Evolutionary conservation across 1,140 invertebrate species (phyloP), one percentile per base, ranked within the genome.

Genomic region (Nomia melanderi): DNA sequence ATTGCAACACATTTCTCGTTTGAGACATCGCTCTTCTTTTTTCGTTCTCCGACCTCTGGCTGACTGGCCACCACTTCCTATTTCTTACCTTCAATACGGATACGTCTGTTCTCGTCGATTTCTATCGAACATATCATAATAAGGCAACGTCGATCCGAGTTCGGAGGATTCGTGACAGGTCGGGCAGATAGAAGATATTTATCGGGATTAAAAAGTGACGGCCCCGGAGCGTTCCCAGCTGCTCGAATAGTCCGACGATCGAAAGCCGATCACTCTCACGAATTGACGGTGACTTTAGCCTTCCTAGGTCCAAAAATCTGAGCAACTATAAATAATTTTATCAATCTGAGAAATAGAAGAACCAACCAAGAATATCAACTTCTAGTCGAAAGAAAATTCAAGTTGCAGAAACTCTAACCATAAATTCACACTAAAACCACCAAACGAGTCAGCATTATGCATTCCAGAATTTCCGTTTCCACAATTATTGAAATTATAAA

Each of bases 51-150:
- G 36, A 29, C 50, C 20, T 20, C 27, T 6, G 11, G 7, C 5
- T n/a, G 23, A 41, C 41, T 63, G 8, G 2, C 20, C 27, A 8
- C 17, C n/a, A n/a, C 31, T 54, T 44, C 50, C 65, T 57, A 50
- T 65, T 59, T 56, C 36, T 23, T 9, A n/a, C 9, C n/a, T 20
- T 23, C 5, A 44, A 17, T 8, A 23, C 3, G 31, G 29, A 20
- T 8, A 62, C 12, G 59, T 53, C 25, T 25, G 60, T 66, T 60
- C 17, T 29, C 33, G 39, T 71, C 54, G 29, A 75, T 57, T 62
- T 39, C n/a, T 50, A 29, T 71, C 53, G 36, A 74, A 57, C 36
- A 20, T 65, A 20, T 33, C 50, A 33, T 29, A 17, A 12, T 4
- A 3, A 33, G 0, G 7, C 36, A 50, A 64, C 60, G 47, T 74